Base-by-base conservation (phyloP, 2,113 vertebrate species). In the Fregata magnificens region DNA sequence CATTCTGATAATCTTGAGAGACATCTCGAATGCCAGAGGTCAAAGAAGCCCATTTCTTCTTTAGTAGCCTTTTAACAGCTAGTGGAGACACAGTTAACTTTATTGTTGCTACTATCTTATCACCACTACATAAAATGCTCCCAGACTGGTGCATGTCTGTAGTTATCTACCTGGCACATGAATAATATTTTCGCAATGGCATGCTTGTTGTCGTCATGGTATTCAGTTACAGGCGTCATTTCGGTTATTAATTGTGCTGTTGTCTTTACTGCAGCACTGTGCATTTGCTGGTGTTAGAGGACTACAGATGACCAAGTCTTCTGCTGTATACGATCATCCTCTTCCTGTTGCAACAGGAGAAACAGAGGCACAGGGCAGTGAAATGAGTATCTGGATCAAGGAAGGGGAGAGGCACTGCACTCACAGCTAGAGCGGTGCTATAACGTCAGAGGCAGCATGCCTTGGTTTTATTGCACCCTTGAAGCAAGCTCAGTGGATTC, bases 61-160 rank as follows among this genome's bases (percentile, higher is more conserved):
- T 53, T 59, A 59, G n/a, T 28, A 82, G 61, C 11, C n/a, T 82
- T 80, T 55, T 90, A 96, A 92, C 52, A 86, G 61, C 74, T 91
- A 62, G 45, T 95, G 88, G 96, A 95, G 95, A 94, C 90, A 86
- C 47, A 92, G 86, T 82, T 92, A 96, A 96, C 96, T 97, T 96
- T 97, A 97, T 95, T 94, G 86, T 92, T 87, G 28, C 65, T 82
- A 20, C 49, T 95, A 95, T 97, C 95, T 97, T 97, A 97, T 95
- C 94, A 63, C 28, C 10, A 29, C 44, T 61, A 62, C 47, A 82
- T 90, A 79, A 91, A 97, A 94, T 89, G 24, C 72, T 86, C 50
- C 52, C 72, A 88, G 63, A 67, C 90, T 90, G 55, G 10, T 86
- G 77, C 52, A 52, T 0, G 25, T 95, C 88, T 94, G 80, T 82